Percentiles rank a stretch among this genome's conserved stretches.
phyloP scores from a whole-genome alignment of 2,113 vertebrate species.

The Hippolais icterina region DNA sequence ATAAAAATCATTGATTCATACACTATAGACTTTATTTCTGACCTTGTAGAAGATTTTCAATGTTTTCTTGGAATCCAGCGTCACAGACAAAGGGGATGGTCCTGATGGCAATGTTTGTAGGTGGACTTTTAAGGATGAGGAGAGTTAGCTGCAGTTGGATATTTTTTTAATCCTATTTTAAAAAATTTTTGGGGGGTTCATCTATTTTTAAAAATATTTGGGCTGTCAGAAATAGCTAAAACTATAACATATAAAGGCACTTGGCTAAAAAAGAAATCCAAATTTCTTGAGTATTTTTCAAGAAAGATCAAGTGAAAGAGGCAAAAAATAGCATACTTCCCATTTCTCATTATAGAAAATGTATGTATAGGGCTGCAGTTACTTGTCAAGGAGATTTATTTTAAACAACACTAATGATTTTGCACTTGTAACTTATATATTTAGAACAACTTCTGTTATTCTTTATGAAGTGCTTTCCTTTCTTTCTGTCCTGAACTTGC shows the following conservation, averaged over 20 bases:
- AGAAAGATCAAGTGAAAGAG: not conserved
- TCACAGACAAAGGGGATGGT: fast-evolving
- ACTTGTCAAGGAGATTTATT: not conserved
- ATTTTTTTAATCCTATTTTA: too few relatives aligned
- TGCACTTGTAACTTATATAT: not conserved
- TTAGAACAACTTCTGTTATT: not conserved
- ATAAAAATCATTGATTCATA: not conserved
- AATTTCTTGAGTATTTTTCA: not conserved
- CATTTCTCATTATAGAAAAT: not conserved
- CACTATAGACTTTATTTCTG: not conserved
- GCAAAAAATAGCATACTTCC: not conserved
- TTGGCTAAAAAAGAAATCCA: not conserved
- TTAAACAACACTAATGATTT: not conserved
- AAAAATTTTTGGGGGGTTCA: fast-evolving
- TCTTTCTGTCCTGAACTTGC: not conserved
- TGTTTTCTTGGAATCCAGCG: not conserved
- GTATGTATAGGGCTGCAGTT: not conserved
- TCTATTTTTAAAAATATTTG: not conserved
- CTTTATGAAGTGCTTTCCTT: not conserved
- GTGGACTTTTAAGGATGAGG: fast-evolving
- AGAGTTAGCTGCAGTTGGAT: fast-evolving
- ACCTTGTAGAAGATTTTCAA: not conserved
- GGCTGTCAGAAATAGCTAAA: not conserved
- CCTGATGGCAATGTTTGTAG: not conserved
- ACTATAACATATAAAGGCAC: not conserved